Evolutionary conservation across 2,797 vertebrate species (phyloP).

Genomic region (Semotilus atromaculatus): DNA sequence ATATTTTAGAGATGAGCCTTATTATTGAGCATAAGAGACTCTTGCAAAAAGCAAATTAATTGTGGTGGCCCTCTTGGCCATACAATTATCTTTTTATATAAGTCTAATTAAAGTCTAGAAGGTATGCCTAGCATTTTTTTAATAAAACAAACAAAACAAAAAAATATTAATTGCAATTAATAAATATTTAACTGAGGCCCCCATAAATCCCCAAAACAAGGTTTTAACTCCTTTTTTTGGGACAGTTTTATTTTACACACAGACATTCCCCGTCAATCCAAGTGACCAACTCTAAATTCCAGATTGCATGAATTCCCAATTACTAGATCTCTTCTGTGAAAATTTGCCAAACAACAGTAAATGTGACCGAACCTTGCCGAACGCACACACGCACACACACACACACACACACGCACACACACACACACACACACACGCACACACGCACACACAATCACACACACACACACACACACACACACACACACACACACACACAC

Average conservation of each 20-base stretch:
- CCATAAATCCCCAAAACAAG: background rate
- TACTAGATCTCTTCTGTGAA: too few relatives aligned
- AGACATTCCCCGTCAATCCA: too few relatives aligned
- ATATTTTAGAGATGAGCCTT: too few relatives aligned
- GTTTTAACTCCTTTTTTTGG: background rate
- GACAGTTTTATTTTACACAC: background rate
- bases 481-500: background rate
- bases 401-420: background rate
- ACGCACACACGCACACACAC: too few relatives aligned
- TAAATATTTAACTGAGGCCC: background rate
- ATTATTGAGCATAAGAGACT: too few relatives aligned
- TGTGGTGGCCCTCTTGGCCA: background rate
- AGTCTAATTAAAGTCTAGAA: background rate
- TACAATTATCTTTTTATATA: background rate
- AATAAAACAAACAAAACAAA: background rate
- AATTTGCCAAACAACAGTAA: too few relatives aligned
- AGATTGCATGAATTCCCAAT: too few relatives aligned
- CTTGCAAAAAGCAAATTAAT: too few relatives aligned
- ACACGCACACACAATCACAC: background rate
- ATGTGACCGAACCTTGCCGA: too few relatives aligned
- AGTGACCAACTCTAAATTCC: too few relatives aligned
- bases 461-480: background rate
- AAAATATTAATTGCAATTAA: background rate
- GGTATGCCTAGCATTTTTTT: background rate
- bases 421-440: background rate